Evolutionary conservation across 2,797 vertebrate species (phyloP).

Genomic region (Naso thynnoides): DNA sequence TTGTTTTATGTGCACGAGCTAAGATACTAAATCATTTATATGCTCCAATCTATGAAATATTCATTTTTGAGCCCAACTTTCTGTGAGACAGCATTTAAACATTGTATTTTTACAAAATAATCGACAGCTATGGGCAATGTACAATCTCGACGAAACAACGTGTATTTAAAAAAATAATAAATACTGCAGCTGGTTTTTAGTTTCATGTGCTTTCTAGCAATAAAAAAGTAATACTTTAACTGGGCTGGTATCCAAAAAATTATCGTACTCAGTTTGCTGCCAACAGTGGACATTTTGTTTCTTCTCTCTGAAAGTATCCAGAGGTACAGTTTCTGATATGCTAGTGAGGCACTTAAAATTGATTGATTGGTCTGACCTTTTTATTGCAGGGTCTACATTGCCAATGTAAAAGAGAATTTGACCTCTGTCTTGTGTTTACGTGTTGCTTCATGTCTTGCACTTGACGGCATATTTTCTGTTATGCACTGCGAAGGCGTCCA

Average conservation of each 20-base stretch:
- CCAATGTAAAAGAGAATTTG: neutral
- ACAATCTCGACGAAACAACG: too few species aligned
- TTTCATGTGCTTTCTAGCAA: too few species aligned
- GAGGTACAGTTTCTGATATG: neutral
- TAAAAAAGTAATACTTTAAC: too few species aligned
- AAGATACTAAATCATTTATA: too few species aligned
- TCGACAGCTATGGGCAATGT: neutral
- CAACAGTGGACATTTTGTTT: neutral
- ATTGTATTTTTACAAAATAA: neutral
- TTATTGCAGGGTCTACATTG: neutral
- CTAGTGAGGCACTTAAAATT: neutral
- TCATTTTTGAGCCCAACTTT: too few species aligned
- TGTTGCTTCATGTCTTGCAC: constrained; percentile 3
- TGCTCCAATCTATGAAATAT: too few species aligned
- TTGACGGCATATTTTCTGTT: constrained; percentile 9
- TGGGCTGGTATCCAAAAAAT: too few species aligned
- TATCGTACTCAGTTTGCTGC: too few species aligned
- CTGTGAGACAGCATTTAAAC: too few species aligned
- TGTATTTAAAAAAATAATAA: too few species aligned
- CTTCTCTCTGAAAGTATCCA: neutral
- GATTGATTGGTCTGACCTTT: neutral
- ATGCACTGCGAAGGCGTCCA: neutral
- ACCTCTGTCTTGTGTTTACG: constrained; percentile 1
- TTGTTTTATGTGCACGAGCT: too few species aligned
- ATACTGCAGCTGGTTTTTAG: too few species aligned